These are phyloP conservation scores for Drosophila teissieri DNA, from an alignment of 1,140 invertebrate species.

Conservation along the genomic window DNA sequence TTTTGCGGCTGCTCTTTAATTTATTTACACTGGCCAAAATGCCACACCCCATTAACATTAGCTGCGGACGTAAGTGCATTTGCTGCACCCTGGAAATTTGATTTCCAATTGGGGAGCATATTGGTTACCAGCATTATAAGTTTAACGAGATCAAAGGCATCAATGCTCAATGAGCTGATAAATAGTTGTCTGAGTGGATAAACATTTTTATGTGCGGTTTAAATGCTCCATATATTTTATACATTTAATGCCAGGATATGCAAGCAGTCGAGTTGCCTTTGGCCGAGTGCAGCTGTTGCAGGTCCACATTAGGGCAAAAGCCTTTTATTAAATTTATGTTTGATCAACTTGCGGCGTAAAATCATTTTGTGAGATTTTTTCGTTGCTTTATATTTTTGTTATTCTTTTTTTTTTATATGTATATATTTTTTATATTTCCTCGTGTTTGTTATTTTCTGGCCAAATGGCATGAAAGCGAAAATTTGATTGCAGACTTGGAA, in stretches of 20 bases:
- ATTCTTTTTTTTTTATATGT: not conserved
- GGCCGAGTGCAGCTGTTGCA: slow-evolving; percentile 35
- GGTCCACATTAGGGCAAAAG: slow-evolving; percentile 47
- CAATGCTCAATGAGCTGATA: no score
- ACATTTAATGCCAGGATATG: not conserved
- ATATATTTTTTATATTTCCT: not conserved
- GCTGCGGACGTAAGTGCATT: slow-evolving; percentile 37
- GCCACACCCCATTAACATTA: slow-evolving; percentile 76
- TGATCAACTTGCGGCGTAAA: slow-evolving; percentile 38
- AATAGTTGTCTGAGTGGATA: no score
- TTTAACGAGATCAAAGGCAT: no score
- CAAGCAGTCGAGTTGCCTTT: not conserved
- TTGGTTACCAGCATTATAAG: not conserved
- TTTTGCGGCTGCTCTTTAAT: slow-evolving; percentile 77
- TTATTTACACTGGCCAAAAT: slow-evolving; percentile 78
- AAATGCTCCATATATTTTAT: not conserved
- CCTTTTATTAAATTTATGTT: slow-evolving; percentile 80
- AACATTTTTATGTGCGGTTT: no score
- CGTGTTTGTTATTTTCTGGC: slow-evolving; percentile 42
- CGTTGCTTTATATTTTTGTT: slow-evolving; percentile 1
- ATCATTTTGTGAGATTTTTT: slow-evolving; percentile 32
- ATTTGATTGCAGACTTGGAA: slow-evolving; percentile 65
- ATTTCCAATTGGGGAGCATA: not conserved
- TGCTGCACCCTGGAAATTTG: not conserved
- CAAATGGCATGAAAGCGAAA: slow-evolving; percentile 81